Evolutionary conservation across 2,113 vertebrate genomes (phyloP).

Genomic region (Alouatta palliata): DNA sequence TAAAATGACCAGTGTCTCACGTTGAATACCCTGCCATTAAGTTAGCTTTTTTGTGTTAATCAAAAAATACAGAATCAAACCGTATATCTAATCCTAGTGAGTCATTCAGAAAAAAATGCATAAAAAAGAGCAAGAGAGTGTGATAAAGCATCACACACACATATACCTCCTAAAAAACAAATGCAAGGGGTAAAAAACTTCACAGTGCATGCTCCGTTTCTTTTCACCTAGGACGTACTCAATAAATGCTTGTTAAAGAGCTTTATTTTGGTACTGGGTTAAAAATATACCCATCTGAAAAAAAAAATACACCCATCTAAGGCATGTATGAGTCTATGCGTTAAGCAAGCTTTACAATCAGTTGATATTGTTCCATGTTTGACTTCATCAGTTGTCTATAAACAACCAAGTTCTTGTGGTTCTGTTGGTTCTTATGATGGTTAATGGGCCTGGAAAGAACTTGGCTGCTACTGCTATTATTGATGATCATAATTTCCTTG

Average conservation of each 20-base stretch:
- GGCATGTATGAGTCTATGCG: background rate
- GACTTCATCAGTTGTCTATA: background rate
- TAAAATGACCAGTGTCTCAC: background rate
- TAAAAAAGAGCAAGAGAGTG: background rate
- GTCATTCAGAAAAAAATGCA: conserved; percentile 2
- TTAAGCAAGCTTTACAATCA: background rate
- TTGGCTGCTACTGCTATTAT: background rate
- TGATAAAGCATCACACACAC: background rate
- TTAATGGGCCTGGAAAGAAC: background rate
- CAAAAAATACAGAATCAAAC: background rate
- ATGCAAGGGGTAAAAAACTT: background rate
- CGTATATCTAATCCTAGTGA: conserved; percentile 14
- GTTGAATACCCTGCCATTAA: background rate
- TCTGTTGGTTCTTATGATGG: background rate
- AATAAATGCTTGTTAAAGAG: background rate
- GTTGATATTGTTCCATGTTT: background rate
- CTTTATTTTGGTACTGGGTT: background rate
- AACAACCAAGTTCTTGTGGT: background rate
- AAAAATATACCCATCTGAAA: background rate
- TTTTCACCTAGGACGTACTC: background rate
- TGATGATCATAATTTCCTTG: background rate
- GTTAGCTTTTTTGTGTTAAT: background rate
- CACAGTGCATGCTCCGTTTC: background rate
- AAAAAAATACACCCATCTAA: background rate
- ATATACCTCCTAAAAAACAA: background rate